These are phyloP conservation scores for Cydia strobilella DNA, from an alignment of 1,140 invertebrate genomes.

Conservation along the genomic window DNA sequence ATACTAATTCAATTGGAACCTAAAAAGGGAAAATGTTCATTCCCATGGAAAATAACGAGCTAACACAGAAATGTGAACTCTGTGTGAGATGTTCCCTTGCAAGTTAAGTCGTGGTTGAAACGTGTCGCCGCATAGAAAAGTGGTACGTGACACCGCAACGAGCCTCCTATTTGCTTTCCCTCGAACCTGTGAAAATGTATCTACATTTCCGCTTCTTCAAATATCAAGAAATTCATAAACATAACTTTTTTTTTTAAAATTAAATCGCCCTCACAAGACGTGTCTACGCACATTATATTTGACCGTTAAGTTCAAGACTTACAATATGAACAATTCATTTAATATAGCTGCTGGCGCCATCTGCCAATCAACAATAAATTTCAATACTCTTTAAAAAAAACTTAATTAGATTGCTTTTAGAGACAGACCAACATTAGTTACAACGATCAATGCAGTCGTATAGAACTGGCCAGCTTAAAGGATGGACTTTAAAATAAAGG, in stretches of 20 bases:
- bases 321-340: conserved; percentile 69
- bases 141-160: conserved; percentile 34
- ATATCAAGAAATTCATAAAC: background rate
- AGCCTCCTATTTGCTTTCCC: conserved; percentile 14
- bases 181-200: conserved; percentile 10
- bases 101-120: conserved; percentile 11
- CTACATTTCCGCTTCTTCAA: conserved; percentile 4
- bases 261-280: conserved; percentile 25
- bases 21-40: conserved; percentile 11
- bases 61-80: background rate
- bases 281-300: conserved; percentile 10
- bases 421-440: conserved; percentile 58
- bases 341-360: conserved; percentile 73
- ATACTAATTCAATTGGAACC: conserved; percentile 28
- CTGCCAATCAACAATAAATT: conserved; percentile 74
- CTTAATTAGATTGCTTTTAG: conserved; percentile 76
- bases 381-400: conserved; percentile 71
- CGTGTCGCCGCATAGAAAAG: conserved; percentile 34
- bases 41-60: conserved; percentile 10
- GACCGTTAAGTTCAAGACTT: conserved; percentile 23
- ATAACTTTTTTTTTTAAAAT: conserved; percentile 10
- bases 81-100: background rate
- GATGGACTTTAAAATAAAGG: conserved; percentile 31
- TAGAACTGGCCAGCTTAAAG: conserved; percentile 19
- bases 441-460: conserved; percentile 37